Percentiles rank a stretch among this genome's conserved stretches.
Evolutionary conservation across 2,797 vertebrate genomes (phyloP).

Genomic region (Gobionotothen gibberifrons): DNA sequence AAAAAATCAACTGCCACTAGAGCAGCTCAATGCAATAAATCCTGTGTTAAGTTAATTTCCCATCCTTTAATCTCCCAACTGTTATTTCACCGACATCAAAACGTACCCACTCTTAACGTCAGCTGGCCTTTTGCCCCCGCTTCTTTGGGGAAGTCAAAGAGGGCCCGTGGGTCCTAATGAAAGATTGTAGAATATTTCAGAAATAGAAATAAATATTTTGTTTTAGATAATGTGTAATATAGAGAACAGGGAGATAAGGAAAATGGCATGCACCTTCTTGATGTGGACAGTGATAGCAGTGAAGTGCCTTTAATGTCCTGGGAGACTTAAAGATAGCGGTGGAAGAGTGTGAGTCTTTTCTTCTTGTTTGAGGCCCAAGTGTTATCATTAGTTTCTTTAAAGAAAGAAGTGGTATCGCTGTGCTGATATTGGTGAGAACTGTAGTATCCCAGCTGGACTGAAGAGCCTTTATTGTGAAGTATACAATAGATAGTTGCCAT

Average conservation of each 20-base stretch:
- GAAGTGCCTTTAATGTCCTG: slow-evolving; percentile 83
- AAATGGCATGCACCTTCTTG: slow-evolving; percentile 62
- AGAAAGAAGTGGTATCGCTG: slow-evolving; percentile 47
- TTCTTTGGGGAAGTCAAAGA: slow-evolving; percentile 15
- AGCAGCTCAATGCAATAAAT: slow-evolving; percentile 77
- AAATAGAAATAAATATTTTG: slow-evolving; percentile 41
- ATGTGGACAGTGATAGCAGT: slow-evolving; percentile 70
- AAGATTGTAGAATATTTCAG: slow-evolving; percentile 67
- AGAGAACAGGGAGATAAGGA: slow-evolving; percentile 24
- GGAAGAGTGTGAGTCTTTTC: slow-evolving; percentile 30
- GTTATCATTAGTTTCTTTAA: slow-evolving; percentile 46
- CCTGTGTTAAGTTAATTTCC: slow-evolving; percentile 46
- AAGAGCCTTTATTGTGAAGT: slow-evolving; percentile 72
- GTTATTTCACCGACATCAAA: slow-evolving; percentile 22
- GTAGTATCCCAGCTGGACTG: slow-evolving; percentile 83
- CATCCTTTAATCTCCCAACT: slow-evolving; percentile 37
- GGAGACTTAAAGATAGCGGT: slow-evolving; percentile 51
- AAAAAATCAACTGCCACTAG: slow-evolving; percentile 43
- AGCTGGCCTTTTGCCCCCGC: slow-evolving; percentile 21
- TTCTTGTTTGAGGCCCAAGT: slow-evolving; percentile 41
- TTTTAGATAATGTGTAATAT: slow-evolving; percentile 57
- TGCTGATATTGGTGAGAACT: slow-evolving; percentile 65
- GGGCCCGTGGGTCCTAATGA: slow-evolving; percentile 35
- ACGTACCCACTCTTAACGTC: slow-evolving; percentile 1
- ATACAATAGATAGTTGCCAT: slow-evolving; percentile 31